Conservation (phyloP, 2,888 invertebrate genomes). For the Drosophila falleni region DNA sequence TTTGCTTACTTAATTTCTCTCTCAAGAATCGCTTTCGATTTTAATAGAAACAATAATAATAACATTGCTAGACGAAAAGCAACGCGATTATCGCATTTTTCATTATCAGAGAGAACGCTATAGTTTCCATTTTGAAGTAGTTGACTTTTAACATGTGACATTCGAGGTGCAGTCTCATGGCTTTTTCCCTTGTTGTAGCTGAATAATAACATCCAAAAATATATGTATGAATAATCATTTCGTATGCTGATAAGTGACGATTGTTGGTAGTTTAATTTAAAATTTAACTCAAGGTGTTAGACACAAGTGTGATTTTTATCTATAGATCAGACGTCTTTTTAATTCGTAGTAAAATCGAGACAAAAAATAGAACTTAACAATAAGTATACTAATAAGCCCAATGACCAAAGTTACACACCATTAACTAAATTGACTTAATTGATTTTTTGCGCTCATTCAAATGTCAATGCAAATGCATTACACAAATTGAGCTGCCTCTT, state of each 20-base stretch:
- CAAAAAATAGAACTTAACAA: background rate
- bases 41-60: background rate
- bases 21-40: background rate
- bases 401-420: slow-evolving; percentile 33
- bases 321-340: slow-evolving; percentile 10
- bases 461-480: slow-evolving; percentile 65
- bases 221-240: slow-evolving; percentile 47
- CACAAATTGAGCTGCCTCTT: slow-evolving; percentile 58
- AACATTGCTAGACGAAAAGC: background rate
- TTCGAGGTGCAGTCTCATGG: slow-evolving; percentile 15
- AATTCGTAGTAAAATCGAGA: background rate
- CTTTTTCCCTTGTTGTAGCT: slow-evolving; percentile 24
- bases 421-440: slow-evolving; percentile 74
- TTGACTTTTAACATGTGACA: slow-evolving; percentile 62
- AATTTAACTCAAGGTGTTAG: slow-evolving; percentile 8
- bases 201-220: slow-evolving; percentile 48
- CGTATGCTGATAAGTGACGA: slow-evolving; percentile 48
- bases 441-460: slow-evolving; percentile 37
- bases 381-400: background rate
- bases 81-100: slow-evolving; percentile 13
- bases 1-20: background rate
- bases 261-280: slow-evolving; percentile 16
- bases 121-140: slow-evolving; percentile 9
- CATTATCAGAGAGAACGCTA: slow-evolving; percentile 21
- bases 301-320: slow-evolving; percentile 31